Evolutionary conservation across 2,797 vertebrate genomes (phyloP).

Genomic region (Morelia viridis): DNA sequence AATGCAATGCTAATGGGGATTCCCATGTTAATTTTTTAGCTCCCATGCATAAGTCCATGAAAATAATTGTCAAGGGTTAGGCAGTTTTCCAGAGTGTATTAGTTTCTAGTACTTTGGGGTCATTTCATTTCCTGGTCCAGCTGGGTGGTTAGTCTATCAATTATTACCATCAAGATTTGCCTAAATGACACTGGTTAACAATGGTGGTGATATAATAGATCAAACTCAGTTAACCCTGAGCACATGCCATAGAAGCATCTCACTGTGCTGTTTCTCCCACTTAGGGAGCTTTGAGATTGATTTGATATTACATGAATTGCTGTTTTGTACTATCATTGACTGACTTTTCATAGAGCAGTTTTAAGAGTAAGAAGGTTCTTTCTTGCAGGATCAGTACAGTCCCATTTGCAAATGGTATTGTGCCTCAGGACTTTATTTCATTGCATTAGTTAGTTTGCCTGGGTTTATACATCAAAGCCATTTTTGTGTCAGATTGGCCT

Average conservation of each 20-base stretch:
- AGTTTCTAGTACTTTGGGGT: background rate
- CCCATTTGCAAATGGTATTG: background rate
- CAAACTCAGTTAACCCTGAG: constrained; percentile 1
- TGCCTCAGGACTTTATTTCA: background rate
- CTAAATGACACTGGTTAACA: background rate
- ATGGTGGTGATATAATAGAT: background rate
- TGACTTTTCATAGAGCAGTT: background rate
- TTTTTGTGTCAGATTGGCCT: background rate
- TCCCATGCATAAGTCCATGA: background rate
- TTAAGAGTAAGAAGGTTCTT: background rate
- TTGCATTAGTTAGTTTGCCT: background rate
- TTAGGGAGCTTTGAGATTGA: background rate
- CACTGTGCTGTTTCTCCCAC: background rate
- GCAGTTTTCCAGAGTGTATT: background rate
- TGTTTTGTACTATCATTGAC: background rate
- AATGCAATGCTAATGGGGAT: background rate
- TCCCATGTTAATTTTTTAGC: background rate
- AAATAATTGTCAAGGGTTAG: background rate
- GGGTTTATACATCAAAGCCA: background rate
- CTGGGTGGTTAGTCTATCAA: background rate
- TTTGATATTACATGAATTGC: background rate
- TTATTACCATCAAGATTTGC: background rate
- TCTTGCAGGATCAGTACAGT: background rate
- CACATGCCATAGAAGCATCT: background rate
- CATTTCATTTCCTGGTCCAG: background rate